phyloP scores from a whole-genome alignment of 92 coral and sea anemone species.

The Umimayanthus chanpuru region DNA sequence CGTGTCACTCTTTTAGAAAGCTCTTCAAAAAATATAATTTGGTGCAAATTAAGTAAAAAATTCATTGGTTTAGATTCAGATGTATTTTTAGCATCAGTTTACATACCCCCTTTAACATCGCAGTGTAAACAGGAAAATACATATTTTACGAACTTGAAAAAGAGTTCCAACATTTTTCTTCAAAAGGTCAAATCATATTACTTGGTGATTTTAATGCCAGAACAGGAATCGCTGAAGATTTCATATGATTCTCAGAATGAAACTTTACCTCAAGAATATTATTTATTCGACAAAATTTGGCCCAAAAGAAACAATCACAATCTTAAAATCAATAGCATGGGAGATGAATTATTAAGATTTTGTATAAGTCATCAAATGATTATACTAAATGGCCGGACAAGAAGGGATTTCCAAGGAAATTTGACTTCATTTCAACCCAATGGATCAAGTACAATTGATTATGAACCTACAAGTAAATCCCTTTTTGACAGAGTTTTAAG shows the following conservation, averaged over 20 bases:
- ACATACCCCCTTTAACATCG: neutral
- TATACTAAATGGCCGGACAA: neutral
- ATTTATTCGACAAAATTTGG: neutral
- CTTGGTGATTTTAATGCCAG: conserved; percentile 23
- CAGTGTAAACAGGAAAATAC: neutral
- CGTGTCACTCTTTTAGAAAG: neutral
- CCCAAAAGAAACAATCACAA: conserved; percentile 18
- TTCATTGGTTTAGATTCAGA: too few species aligned
- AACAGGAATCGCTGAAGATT: neutral
- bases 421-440: neutral
- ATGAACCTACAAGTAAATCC: neutral
- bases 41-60: too few species aligned
- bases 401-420: conserved; percentile 22
- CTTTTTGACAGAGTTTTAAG: neutral
- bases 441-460: neutral
- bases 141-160: neutral
- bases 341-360: conserved; percentile 1
- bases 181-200: neutral
- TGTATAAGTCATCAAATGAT: conserved; percentile 4
- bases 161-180: neutral
- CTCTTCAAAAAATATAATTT: too few species aligned
- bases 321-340: neutral
- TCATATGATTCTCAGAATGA: neutral
- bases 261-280: neutral
- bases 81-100: neutral